These are phyloP conservation scores for Amphiura filiformis DNA, from an alignment of 35 echinoderm and acorn worm genomes.

Conservation along the genomic window DNA sequence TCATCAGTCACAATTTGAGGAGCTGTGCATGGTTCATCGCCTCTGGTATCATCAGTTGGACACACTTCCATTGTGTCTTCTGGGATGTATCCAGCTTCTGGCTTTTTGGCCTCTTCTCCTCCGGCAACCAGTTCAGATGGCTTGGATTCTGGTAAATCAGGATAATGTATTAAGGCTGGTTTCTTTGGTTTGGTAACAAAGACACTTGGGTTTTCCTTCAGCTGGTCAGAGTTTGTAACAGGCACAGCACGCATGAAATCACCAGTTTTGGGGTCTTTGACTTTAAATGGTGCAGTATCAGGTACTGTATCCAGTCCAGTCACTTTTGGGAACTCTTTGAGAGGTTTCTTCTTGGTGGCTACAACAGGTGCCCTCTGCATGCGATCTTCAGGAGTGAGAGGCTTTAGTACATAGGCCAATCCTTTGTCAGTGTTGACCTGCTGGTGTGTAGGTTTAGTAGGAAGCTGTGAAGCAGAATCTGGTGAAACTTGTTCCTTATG, in stretches of 20 bases:
- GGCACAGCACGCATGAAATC: not conserved
- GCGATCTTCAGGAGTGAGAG: not conserved
- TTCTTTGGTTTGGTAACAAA: not conserved
- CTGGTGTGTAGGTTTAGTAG: not conserved
- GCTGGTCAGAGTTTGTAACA: not conserved
- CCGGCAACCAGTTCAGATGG: not conserved
- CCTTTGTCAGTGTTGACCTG: constrained; percentile 40
- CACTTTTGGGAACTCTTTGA: not conserved
- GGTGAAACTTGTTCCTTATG: constrained; percentile 4
- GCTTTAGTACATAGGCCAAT: constrained; percentile 35
- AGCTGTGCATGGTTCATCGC: too few species aligned
- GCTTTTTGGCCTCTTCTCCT: not conserved
- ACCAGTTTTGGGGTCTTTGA: not conserved
- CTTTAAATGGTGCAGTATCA: not conserved
- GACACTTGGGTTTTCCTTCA: not conserved
- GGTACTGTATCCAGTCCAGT: not conserved
- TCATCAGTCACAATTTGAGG: not conserved
- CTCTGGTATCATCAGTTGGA: too few species aligned
- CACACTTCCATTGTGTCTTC: too few species aligned
- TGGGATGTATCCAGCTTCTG: too few species aligned
- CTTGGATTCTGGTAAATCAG: not conserved
- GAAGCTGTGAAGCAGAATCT: not conserved
- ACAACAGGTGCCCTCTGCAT: not conserved
- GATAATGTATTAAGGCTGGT: not conserved
- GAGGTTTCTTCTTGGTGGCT: not conserved